Evolutionary conservation across 2,888 invertebrate species (phyloP).

Genomic region (Ectemnius lituratus): DNA sequence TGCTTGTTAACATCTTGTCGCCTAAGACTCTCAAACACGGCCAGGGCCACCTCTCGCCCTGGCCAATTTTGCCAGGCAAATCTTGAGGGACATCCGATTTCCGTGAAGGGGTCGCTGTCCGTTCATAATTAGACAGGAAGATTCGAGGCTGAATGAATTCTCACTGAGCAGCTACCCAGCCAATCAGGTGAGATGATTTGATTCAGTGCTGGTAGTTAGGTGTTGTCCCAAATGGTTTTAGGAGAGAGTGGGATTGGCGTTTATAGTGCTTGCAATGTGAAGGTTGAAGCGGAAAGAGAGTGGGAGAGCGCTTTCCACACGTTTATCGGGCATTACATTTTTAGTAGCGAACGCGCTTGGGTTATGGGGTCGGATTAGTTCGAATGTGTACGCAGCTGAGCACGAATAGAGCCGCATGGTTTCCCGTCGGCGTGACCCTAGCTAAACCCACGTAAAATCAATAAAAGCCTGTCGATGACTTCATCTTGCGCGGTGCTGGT

Average conservation of each 20-base stretch:
- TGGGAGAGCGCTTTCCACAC: conserved; percentile 54
- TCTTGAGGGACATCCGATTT: conserved; percentile 17
- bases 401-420: conserved; percentile 20
- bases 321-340: conserved; percentile 69
- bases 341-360: conserved; percentile 55
- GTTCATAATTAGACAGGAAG: background rate
- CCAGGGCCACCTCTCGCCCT: conserved; percentile 15
- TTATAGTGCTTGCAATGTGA: conserved; percentile 30
- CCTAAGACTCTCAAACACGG: conserved; percentile 59
- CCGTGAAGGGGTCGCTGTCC: too few relatives aligned
- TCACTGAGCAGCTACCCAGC: too few relatives aligned
- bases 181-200: too few relatives aligned
- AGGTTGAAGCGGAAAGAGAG: conserved; percentile 32
- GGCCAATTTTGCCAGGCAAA: conserved; percentile 41
- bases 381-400: conserved; percentile 66
- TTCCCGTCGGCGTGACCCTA: conserved; percentile 27
- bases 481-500: conserved; percentile 9
- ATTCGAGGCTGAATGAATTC: conserved; percentile 15
- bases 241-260: conserved; percentile 42
- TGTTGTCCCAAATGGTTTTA: conserved; percentile 56
- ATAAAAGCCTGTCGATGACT: conserved; percentile 35
- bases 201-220: conserved; percentile 30
- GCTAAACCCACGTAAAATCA: conserved; percentile 43
- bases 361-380: conserved; percentile 64
- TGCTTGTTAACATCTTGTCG: conserved; percentile 75